Evolutionary conservation across 2,113 vertebrate species (phyloP).

Genomic region (Hippocampus zosterae): DNA sequence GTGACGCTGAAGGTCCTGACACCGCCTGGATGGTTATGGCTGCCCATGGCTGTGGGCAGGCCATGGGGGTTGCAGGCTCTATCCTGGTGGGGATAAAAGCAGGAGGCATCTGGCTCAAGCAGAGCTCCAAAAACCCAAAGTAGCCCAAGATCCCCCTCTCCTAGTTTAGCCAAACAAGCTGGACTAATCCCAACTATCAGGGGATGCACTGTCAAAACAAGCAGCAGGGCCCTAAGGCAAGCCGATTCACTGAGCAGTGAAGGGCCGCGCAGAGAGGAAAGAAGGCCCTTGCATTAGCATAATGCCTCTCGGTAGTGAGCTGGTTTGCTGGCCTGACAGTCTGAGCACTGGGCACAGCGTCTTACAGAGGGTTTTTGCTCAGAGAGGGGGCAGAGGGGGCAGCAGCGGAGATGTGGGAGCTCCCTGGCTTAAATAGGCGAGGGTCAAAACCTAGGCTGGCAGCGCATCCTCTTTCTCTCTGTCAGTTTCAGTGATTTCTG

Average conservation of each 20-base stretch:
- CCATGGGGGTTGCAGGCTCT: conserved; percentile 83
- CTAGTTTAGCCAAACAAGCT: conserved; percentile 99
- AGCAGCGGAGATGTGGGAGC: conserved; percentile 54
- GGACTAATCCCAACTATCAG: conserved; percentile 99
- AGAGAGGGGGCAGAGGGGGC: conserved; percentile 66
- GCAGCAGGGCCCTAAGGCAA: conserved; percentile 98
- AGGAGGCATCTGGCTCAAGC: conserved; percentile 92
- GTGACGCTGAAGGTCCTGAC: conserved; percentile 55
- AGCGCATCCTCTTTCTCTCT: conserved; percentile 49
- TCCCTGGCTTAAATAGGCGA: conserved; percentile 63
- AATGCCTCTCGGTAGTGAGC: conserved; percentile 97
- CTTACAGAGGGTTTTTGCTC: conserved; percentile 60
- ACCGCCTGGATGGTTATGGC: conserved; percentile 60
- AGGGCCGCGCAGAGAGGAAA: conserved; percentile 70
- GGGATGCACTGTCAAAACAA: conserved; percentile 99
- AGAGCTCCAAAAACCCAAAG: conserved; percentile 88
- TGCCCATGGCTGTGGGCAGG: conserved; percentile 83
- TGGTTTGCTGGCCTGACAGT: conserved; percentile 69
- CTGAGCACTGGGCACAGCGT: conserved; percentile 60
- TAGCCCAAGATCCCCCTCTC: conserved; percentile 82
- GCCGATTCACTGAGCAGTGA: conserved; percentile 89
- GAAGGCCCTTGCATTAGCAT: conserved; percentile 85
- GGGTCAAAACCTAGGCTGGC: conserved; percentile 59
- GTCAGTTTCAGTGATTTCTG: conserved; percentile 42
- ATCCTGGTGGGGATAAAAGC: conserved; percentile 92